These are phyloP conservation scores for Rhabdomys pumilio DNA, from an alignment of 2,797 vertebrate species.

Conservation along the genomic window DNA sequence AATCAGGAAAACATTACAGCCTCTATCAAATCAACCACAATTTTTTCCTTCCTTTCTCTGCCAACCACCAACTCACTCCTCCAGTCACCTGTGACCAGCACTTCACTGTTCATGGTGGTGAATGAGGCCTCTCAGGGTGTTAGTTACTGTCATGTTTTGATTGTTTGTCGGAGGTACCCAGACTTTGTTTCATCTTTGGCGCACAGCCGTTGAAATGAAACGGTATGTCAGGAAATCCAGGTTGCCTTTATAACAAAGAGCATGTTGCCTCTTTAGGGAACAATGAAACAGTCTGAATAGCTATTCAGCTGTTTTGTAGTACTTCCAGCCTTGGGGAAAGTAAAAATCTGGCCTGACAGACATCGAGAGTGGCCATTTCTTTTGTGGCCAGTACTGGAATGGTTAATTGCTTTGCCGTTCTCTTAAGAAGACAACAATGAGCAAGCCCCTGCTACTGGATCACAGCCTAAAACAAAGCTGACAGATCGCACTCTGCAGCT, in stretches of 20 bases:
- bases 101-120: conserved; percentile 47
- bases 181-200: conserved; percentile 81
- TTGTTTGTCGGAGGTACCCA: conserved; percentile 74
- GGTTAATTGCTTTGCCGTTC: conserved; percentile 76
- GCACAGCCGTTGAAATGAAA: conserved; percentile 76
- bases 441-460: conserved; percentile 71
- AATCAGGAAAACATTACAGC: neutral
- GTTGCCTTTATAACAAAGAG: conserved; percentile 80
- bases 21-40: neutral
- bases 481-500: conserved; percentile 78
- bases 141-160: conserved; percentile 81
- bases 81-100: neutral
- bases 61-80: neutral
- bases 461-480: conserved; percentile 79
- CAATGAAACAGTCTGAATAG: conserved; percentile 76
- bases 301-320: conserved; percentile 77
- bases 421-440: conserved; percentile 77
- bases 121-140: conserved; percentile 69
- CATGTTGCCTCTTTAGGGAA: conserved; percentile 77
- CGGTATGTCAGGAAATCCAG: conserved; percentile 77
- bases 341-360: conserved; percentile 79
- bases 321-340: conserved; percentile 78
- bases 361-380: conserved; percentile 71
- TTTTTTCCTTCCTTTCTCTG: neutral
- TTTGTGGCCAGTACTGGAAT: conserved; percentile 75